Base-by-base conservation (phyloP, 2,888 invertebrate species). In the Steinernema hermaphroditum region DNA sequence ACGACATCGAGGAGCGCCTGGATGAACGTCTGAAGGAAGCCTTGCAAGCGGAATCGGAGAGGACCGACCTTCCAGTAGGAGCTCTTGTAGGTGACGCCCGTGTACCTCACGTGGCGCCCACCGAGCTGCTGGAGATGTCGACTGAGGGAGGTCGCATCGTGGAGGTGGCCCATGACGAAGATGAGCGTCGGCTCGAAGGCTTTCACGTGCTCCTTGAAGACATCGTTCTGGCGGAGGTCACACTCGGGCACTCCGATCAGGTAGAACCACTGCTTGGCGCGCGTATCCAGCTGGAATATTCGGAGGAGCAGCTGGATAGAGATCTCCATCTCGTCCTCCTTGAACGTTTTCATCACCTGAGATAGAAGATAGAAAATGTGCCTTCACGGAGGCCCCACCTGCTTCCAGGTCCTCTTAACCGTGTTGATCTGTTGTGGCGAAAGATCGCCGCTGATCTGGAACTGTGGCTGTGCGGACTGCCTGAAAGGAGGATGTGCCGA, bases 361-460 rank as follows among this genome's bases (percentile, higher is more conserved):
- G 68, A 22, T 12, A 24, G n/a, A 68, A 46, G 12, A 22, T 44
- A 41, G n/a, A n/a, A 19, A n/a, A n/a, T n/a, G 6, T 27, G 22
- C 50, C 22, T 43, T 27, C 27, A 29, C 2, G 27, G n/a, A 19
- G 34, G 6, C 27, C 2, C n/a, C 2, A 78, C 78, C 32, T 75
- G 72, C 54, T 81, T 80, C 80, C 80, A 80, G n/a, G 73, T 77
- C 1, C 81, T 62, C 44, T 82, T 82, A 16, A 80, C 77, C n/a
- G 77, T 72, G 14, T 37, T 73, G 37, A 81, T 77, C 70, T 79
- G 79, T 2, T 82, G 79, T 0, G 81, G 80, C 32, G 73, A 82
- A 22, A 79, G 62, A 46, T 79, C 79, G 22, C 79, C 79, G 69
- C 75, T 80, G 50, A 79, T 79, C 50, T 79, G 74, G 69, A 79